A percentile compares a stretch with the other conserved stretches of the same genome.
These are phyloP conservation scores for Caenorhabditis sp. DNA, from an alignment of 2,888 invertebrate genomes.

Conservation along the genomic window DNA sequence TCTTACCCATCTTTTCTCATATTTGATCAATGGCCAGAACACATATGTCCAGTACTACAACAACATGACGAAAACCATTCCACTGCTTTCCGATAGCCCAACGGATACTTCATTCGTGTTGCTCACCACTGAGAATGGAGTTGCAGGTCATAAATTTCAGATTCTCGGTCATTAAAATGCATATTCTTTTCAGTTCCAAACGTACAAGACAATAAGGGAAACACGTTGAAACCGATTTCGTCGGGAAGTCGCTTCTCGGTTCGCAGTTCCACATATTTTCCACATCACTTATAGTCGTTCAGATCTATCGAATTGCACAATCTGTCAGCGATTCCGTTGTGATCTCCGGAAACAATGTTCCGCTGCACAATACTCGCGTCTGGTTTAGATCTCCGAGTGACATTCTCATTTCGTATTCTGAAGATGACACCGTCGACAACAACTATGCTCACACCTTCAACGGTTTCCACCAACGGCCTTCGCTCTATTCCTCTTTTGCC, in stretches of 20 bases:
- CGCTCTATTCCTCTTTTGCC: constrained; percentile 45
- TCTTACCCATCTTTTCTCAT: constrained; percentile 28
- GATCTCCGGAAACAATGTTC: constrained; percentile 37
- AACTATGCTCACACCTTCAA: constrained; percentile 59
- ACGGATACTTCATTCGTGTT: constrained; percentile 36
- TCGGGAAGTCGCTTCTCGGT: constrained; percentile 43
- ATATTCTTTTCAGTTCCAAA: constrained; percentile 32
- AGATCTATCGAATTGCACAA: constrained; percentile 32
- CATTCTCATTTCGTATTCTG: constrained; percentile 54
- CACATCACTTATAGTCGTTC: constrained; percentile 1
- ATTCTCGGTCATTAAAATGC: no score
- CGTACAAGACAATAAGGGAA: constrained; percentile 44
- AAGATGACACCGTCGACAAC: constrained; percentile 55
- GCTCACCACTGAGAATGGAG: constrained; percentile 51
- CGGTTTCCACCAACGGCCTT: constrained; percentile 43
- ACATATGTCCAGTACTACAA: constrained; percentile 57
- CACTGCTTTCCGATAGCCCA: constrained; percentile 40
- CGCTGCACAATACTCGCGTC: constrained; percentile 54
- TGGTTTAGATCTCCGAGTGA: constrained; percentile 51
- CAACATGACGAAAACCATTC: constrained; percentile 46
- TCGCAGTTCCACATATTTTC: neutral
- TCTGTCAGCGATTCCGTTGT: constrained; percentile 26
- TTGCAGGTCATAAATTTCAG: constrained; percentile 7
- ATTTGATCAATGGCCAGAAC: constrained; percentile 44
- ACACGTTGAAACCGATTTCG: constrained; percentile 13